Conservation (phyloP, 2,797 vertebrate species). For the Cebuella pygmaea region DNA sequence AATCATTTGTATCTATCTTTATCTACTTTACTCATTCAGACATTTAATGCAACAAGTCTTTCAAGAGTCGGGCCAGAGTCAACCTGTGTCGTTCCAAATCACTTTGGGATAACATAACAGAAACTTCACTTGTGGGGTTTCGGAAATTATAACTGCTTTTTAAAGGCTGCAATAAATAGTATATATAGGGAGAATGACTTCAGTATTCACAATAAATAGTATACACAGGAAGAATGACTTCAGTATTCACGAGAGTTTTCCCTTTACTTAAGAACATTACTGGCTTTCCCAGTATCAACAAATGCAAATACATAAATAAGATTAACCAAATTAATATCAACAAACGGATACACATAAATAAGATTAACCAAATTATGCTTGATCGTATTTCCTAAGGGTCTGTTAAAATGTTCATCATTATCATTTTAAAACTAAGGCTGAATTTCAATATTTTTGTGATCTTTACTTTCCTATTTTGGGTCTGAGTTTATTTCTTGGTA, state of each 20-base stretch:
- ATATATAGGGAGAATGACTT: background rate
- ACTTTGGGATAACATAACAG: background rate
- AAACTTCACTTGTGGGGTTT: background rate
- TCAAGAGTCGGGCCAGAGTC: background rate
- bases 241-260: background rate
- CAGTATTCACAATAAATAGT: background rate
- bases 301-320: background rate
- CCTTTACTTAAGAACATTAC: background rate
- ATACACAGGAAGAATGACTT: too few relatives aligned
- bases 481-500: constrained; percentile 41
- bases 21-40: constrained; percentile 45
- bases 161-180: background rate
- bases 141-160: background rate
- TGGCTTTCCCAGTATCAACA: background rate
- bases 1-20: background rate
- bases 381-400: constrained; percentile 50
- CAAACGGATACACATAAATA: background rate
- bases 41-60: constrained; percentile 47
- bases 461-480: background rate
- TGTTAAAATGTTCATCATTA: background rate
- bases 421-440: background rate
- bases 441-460: background rate
- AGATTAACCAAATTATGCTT: constrained; percentile 11
- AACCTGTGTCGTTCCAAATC: background rate
- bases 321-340: constrained; percentile 8